Conservation (phyloP, 2,113 vertebrate species). For the Shinisaurus crocodilurus region DNA sequence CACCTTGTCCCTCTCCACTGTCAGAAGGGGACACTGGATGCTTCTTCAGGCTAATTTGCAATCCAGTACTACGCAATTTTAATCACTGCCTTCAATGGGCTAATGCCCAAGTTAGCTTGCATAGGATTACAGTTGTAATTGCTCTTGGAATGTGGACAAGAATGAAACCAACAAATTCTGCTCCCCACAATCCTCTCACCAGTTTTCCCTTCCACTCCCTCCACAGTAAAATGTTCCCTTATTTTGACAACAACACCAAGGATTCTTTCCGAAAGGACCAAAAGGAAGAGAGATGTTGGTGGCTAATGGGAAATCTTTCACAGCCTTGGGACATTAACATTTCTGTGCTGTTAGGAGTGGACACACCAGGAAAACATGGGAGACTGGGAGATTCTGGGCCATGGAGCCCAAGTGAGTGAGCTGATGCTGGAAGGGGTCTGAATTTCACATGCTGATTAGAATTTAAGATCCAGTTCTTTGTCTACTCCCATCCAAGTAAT, state of each 20-base stretch:
- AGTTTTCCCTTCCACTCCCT: not conserved
- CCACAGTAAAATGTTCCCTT: not conserved
- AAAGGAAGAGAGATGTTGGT: not conserved
- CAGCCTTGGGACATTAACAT: not conserved
- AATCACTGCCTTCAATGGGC: not conserved
- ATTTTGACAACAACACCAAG: not conserved
- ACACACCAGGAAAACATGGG: not conserved
- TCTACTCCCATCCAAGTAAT: too few relatives aligned
- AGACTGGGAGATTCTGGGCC: not conserved
- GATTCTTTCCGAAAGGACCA: not conserved
- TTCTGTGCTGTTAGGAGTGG: not conserved
- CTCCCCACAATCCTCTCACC: not conserved
- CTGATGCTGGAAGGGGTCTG: not conserved
- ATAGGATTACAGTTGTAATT: not conserved
- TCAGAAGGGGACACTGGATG: not conserved
- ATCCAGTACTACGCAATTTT: not conserved
- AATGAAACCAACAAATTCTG: not conserved
- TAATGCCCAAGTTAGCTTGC: not conserved
- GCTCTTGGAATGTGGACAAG: not conserved
- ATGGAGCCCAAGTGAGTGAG: not conserved
- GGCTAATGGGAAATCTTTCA: not conserved
- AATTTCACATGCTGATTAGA: not conserved
- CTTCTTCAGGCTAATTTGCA: not conserved
- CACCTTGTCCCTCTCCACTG: not conserved
- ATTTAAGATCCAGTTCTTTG: not conserved